Evolutionary conservation across 2,888 invertebrate genomes (phyloP), one percentile per base, ranked within the genome.

Genomic region (Rhamnusium bicolor): DNA sequence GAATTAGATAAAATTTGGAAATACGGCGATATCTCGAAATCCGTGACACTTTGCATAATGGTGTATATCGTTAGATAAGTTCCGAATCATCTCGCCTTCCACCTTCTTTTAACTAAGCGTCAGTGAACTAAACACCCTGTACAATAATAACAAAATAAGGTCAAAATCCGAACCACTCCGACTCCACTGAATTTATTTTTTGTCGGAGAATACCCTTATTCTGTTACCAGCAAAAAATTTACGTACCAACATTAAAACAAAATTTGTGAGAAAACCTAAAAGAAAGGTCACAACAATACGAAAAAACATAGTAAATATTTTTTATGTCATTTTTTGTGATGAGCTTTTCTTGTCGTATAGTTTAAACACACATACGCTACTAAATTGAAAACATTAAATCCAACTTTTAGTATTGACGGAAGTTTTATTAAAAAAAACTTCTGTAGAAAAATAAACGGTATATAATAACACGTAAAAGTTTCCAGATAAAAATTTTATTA

Each of bases 401-500:
- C 19, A 8, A 10, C 51, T 2, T 2, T 8, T 16, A 8, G 1
- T 12, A 10, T 51, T 5, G 51, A 2, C 7, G 16, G 51, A 47
- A 63, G 51, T 29, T 47, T 46, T 47, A 47, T 63, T 49, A 49
- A 49, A 63, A 19, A n/a, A 19, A 29, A 47, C 24, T 63, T 49
- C 63, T 21, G 24, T 58, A 21, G 58, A 16, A 46, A 12, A 49
- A 47, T 7, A 49, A 24, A 14, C 63, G 10, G 6, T 10, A 49
- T 14, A 12, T 19, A 19, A 14, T 24, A 47, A n/a, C n/a, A n/a
- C n/a, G 63, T 19, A 63, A 27, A 62, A 63, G 16, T 63, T 63
- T 16, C 27, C 10, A 10, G 46, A 63, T 63, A 63, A 19, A 29
- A 47, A 47, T 63, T 47, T 49, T 4, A 63, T 63, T 63, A 63